These are phyloP conservation scores for Thunnus thynnus DNA, from an alignment of 2,113 vertebrate genomes.

Conservation along the genomic window DNA sequence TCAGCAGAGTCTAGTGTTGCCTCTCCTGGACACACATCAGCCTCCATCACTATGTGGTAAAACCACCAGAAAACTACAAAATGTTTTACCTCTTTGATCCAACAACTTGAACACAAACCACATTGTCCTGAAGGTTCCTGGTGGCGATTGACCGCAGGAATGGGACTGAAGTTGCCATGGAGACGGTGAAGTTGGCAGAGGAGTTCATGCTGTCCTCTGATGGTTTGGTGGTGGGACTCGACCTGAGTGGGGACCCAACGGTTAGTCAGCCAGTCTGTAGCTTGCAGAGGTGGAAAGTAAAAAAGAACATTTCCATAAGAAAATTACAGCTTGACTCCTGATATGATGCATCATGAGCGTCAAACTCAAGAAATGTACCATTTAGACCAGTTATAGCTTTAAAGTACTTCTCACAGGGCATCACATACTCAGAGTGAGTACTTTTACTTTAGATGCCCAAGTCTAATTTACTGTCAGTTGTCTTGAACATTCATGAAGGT, in stretches of 20 bases:
- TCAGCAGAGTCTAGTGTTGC: neutral
- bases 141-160: slow-evolving; percentile 93
- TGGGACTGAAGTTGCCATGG: slow-evolving; percentile 90
- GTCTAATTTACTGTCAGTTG: no score
- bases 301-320: neutral
- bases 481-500: no score
- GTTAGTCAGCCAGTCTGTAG: slow-evolving; percentile 73
- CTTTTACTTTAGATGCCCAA: no score
- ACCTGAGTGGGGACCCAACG: slow-evolving; percentile 94
- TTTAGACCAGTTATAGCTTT: no score
- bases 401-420: no score
- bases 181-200: slow-evolving; percentile 94
- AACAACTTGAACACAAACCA: neutral
- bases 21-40: neutral
- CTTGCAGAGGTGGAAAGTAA: neutral
- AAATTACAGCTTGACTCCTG: neutral
- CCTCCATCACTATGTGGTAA: neutral
- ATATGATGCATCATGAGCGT: neutral
- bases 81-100: neutral
- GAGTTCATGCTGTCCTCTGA: slow-evolving; percentile 91
- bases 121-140: slow-evolving; percentile 86
- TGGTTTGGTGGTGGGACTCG: slow-evolving; percentile 92
- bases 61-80: neutral
- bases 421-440: no score
- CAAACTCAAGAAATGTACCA: no score